Conservation (phyloP, 2,797 vertebrate genomes). For the Acanthurus leucopareius region DNA sequence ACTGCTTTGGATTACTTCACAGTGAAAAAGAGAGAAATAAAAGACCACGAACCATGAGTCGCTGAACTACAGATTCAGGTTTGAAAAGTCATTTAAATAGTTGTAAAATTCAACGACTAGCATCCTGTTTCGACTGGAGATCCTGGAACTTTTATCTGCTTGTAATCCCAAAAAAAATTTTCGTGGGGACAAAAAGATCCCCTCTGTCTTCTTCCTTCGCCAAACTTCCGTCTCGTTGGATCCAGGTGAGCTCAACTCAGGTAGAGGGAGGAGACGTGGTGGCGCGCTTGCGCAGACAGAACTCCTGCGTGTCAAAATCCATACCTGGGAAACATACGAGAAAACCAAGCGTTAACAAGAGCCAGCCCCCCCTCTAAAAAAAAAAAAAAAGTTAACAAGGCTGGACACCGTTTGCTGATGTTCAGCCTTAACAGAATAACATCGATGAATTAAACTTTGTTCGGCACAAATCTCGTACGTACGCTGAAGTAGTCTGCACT, state of each 20-base stretch:
- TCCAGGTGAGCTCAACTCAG: constrained; percentile 87
- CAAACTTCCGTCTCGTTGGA: constrained; percentile 88
- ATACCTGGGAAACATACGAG: constrained; percentile 32
- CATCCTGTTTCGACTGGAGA: constrained; percentile 54
- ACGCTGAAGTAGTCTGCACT: background rate
- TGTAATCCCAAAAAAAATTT: constrained; percentile 12
- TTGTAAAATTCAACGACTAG: background rate
- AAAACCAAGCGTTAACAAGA: background rate
- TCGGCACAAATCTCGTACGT: background rate
- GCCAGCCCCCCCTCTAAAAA: too few relatives aligned
- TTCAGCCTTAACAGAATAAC: background rate
- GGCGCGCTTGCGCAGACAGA: constrained; percentile 79
- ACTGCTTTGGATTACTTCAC: constrained; percentile 24
- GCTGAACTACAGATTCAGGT: constrained; percentile 28
- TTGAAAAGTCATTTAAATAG: constrained; percentile 10
- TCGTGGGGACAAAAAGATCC: constrained; percentile 16
- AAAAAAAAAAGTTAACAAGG: background rate
- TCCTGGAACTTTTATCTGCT: background rate
- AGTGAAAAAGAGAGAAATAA: constrained; percentile 4
- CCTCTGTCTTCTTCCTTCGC: constrained; percentile 22
- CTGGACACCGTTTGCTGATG: too few relatives aligned
- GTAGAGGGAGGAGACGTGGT: constrained; percentile 77
- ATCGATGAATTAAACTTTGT: background rate
- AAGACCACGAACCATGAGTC: constrained; percentile 70
- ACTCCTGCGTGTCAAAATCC: constrained; percentile 49